Base-by-base conservation (phyloP, 30 jellyfish, hydroid and myxozoan species). In the Aurelia aurita complex sp. Pacific region DNA sequence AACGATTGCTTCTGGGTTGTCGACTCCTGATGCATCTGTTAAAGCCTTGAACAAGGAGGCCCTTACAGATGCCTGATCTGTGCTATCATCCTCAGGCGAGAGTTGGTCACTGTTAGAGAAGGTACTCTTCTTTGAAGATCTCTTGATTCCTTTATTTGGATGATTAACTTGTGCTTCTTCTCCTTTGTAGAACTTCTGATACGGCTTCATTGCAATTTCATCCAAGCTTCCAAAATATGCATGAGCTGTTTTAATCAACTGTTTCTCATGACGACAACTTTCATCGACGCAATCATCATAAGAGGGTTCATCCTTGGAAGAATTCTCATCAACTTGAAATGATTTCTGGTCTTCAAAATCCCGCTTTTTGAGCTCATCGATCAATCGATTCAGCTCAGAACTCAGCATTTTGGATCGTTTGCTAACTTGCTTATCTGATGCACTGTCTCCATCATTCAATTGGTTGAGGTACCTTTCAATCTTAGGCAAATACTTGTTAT, bases 201-300 rank as follows among this genome's bases (percentile, higher is more conserved):
- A 94, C 4, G 99, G 99, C 53, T 89, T 94, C 96, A 94, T 76
- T 6, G 99, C 99, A n/a, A 94, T 69, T 52, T 79, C 91, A 67
- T 94, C 99, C 10, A 94, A 69, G 76, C 88, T 88, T 64, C 94
- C 96, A 63, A 94, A 94, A 61, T 94, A 94, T 69, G 87, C 89
- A 1, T 96, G 97, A 2, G 99, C 99, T 13, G 90, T 84, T 80
- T 89, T 89, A 63, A 94, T 79, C 54, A 87, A 80, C 78, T 81
- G 95, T 35, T 94, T 89, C 67, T 94, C 93, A 15, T 82, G 83
- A 57, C 95, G 80, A 67, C 99, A 94, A 18, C 68, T 71, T 17
- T 92, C 95, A 33, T 94, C 99, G 35, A 85, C 94, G 50, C 99
- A 94, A 43, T 85, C 95, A 70, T 86, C 96, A 53, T 86, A 69